phyloP scores from a whole-genome alignment of 2,113 vertebrate genomes.

The Periophthalmodon schlosseri region DNA sequence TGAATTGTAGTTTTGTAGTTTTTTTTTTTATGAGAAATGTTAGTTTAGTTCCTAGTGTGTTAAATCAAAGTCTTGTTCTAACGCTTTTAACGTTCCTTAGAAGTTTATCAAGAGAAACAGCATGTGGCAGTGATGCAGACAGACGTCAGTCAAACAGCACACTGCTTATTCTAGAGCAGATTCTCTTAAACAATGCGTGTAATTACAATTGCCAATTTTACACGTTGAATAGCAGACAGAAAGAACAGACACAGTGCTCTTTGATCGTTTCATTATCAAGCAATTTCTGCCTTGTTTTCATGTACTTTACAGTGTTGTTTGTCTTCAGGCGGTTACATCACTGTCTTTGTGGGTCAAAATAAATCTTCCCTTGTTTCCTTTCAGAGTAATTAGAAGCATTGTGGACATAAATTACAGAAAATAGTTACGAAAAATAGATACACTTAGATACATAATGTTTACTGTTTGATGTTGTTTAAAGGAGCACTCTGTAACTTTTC shows the following conservation, averaged over 20 bases:
- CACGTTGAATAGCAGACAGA: neutral
- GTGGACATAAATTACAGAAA: too few species aligned
- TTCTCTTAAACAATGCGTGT: neutral
- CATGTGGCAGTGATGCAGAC: neutral
- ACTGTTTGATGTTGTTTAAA: too few species aligned
- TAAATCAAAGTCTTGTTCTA: neutral
- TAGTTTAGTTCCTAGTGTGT: too few species aligned
- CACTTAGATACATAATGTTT: too few species aligned
- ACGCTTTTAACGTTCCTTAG: neutral
- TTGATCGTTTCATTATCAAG: neutral
- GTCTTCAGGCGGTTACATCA: neutral
- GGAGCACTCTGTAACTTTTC: too few species aligned
- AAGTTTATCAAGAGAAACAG: neutral
- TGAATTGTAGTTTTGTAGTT: too few species aligned
- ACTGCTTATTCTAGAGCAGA: neutral
- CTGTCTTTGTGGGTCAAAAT: neutral
- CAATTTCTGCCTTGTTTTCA: neutral
- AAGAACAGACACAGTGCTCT: neutral
- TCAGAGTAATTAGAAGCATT: neutral
- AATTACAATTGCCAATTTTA: neutral
- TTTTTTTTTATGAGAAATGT: too few species aligned
- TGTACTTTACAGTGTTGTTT: neutral
- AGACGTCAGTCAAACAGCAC: neutral
- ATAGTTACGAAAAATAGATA: too few species aligned
- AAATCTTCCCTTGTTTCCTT: neutral